Percentiles rank a stretch among this genome's conserved stretches.
Conservation (phyloP, 2,113 vertebrate species). For the Empidonax traillii region DNA sequence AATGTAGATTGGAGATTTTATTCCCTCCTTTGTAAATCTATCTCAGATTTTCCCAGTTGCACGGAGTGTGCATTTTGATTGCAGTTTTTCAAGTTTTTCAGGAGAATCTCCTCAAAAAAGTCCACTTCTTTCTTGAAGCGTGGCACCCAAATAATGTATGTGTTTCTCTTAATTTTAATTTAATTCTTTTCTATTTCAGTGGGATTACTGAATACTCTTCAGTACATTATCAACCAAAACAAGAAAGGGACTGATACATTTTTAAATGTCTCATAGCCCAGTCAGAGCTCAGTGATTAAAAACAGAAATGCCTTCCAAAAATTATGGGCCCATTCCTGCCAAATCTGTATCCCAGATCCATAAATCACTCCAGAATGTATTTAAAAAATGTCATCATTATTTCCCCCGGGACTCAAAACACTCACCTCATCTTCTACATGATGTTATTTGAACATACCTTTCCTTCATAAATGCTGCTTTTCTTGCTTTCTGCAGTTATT, state of each 20-base stretch:
- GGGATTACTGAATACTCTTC: background rate
- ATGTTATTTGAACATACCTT: constrained; percentile 30
- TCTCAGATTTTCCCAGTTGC: background rate
- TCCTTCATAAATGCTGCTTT: constrained; percentile 74
- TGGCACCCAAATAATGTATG: background rate
- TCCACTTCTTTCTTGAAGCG: background rate
- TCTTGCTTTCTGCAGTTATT: constrained; percentile 77
- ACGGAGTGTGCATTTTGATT: background rate
- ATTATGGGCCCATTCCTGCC: background rate
- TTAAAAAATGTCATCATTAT: background rate
- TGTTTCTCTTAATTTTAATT: background rate
- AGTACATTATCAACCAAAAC: background rate
- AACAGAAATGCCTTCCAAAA: background rate
- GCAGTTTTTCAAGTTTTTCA: background rate
- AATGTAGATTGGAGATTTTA: background rate
- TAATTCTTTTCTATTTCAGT: background rate
- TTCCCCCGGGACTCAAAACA: background rate
- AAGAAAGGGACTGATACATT: background rate
- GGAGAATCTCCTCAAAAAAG: background rate
- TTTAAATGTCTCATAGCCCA: background rate
- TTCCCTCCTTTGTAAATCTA: background rate
- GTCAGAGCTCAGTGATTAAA: background rate
- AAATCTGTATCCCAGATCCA: background rate
- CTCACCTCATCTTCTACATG: background rate
- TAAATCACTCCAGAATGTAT: background rate